Percentiles rank a stretch among this genome's conserved stretches.
phyloP scores from a whole-genome alignment of 2,797 vertebrate species.

The Enteromius afrohamiltoni region DNA sequence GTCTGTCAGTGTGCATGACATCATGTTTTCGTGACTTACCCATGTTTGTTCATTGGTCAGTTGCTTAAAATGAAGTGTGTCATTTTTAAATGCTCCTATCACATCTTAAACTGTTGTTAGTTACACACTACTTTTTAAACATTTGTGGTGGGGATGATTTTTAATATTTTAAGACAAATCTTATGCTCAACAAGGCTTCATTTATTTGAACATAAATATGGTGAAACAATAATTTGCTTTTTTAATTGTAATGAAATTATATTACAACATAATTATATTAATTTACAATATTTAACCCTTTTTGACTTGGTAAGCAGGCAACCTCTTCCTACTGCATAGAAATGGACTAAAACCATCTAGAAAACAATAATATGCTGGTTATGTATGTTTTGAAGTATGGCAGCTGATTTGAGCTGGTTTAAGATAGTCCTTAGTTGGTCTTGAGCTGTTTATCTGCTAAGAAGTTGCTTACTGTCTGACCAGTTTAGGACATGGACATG shows the following conservation, averaged over 20 bases:
- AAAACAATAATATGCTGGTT: too few relatives aligned
- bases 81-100: background rate
- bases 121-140: background rate
- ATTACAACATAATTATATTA: too few relatives aligned
- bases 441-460: too few relatives aligned
- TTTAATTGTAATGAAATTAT: background rate
- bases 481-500: too few relatives aligned
- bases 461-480: too few relatives aligned
- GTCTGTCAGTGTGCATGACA: conserved; percentile 2
- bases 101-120: background rate
- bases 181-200: background rate
- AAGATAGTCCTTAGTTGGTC: too few relatives aligned
- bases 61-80: conserved; percentile 12
- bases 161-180: background rate
- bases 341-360: too few relatives aligned
- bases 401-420: too few relatives aligned
- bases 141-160: background rate
- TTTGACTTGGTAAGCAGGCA: background rate
- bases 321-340: background rate
- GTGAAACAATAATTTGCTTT: background rate
- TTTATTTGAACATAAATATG: background rate
- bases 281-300: background rate
- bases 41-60: background rate
- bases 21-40: background rate
- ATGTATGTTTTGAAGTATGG: too few relatives aligned